These are phyloP conservation scores for Oncopodura yosiiana DNA, from an alignment of 1,140 invertebrate species.

Conservation along the genomic window DNA sequence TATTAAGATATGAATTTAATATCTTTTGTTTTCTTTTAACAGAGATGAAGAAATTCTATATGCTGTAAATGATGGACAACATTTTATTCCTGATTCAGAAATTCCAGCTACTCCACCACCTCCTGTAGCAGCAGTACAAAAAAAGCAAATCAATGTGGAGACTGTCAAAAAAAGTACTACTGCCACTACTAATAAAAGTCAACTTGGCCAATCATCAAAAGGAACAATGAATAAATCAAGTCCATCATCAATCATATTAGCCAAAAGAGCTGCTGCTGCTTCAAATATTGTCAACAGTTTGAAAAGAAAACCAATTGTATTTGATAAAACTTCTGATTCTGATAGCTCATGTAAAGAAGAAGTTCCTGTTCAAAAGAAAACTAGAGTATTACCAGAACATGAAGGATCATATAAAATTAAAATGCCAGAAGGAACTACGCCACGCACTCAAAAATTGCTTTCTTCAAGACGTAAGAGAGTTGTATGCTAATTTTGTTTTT, in stretches of 20 bases:
- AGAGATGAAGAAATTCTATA: too few species aligned
- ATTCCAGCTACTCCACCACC: neutral
- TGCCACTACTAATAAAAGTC: neutral
- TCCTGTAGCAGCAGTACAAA: neutral
- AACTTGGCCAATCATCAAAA: too few species aligned
- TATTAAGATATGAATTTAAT: too few species aligned
- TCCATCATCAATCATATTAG: too few species aligned
- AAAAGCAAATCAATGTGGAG: neutral
- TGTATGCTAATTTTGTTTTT: neutral
- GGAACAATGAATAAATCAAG: too few species aligned
- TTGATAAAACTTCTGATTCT: neutral
- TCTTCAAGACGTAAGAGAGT: slow-evolving; percentile 37
- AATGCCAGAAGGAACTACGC: slow-evolving; percentile 41
- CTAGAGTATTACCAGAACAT: slow-evolving; percentile 41
- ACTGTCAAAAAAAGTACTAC: neutral
- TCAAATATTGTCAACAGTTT: neutral
- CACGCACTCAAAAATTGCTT: slow-evolving; percentile 40
- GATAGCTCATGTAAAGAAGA: slow-evolving; percentile 28
- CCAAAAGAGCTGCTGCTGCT: neutral
- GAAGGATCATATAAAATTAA: slow-evolving; percentile 44
- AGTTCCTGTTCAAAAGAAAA: slow-evolving; percentile 38
- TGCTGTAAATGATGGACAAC: too few species aligned
- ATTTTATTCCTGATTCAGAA: neutral
- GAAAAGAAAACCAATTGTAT: neutral
- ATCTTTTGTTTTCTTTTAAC: too few species aligned